Evolutionary conservation across 2,113 vertebrate species (phyloP), one percentile per base, ranked within the genome.

Genomic region (Saguinus midas): DNA sequence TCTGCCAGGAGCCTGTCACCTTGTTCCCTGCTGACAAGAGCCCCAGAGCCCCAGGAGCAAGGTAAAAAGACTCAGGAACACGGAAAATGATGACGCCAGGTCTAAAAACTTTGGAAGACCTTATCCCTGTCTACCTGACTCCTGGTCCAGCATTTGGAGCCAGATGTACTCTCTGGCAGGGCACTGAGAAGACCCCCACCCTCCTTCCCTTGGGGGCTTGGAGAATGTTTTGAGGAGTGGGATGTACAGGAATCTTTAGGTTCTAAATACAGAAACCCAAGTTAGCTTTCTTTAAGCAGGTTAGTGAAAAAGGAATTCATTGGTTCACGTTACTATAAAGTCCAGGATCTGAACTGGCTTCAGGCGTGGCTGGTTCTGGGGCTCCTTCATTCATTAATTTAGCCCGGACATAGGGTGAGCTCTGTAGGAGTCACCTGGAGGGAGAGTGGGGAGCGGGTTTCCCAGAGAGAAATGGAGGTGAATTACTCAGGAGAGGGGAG

Each of bases 11-110:
- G 8, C 25, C 50, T 52, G 25, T 72, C 85, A 55, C 27, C 68
- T 66, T 8, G 3, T 35, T 6, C 29, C 14, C 16, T 52, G 57
- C 40, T 83, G n/a, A 37, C 16, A 55, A 32, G 70, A 61, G 43
- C 8, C n/a, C 57, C 4, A 6, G 57, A 16, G 12, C 45, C 45
- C 81, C 57, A 10, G 16, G 70, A 68, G 29, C 3, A 13, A 78
- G 57, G 20, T 12, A 11, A 32, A 27, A 76, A 89, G 87, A 57
- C 48, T 66, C 48, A 29, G 72, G 35, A 76, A 57, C 21, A 20
- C 0, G 17, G 17, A 11, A n/a, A 55, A 48, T 20, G 57, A 76
- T 10, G 57, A 20, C 35, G 14, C 57, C 5, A 2, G 70, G n/a
- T 66, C 45, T 95, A 40, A 91, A 61, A 58, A 86, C 48, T 25